Conservation (phyloP, 2,113 vertebrate genomes). For the Rhinichthys klamathensis region DNA sequence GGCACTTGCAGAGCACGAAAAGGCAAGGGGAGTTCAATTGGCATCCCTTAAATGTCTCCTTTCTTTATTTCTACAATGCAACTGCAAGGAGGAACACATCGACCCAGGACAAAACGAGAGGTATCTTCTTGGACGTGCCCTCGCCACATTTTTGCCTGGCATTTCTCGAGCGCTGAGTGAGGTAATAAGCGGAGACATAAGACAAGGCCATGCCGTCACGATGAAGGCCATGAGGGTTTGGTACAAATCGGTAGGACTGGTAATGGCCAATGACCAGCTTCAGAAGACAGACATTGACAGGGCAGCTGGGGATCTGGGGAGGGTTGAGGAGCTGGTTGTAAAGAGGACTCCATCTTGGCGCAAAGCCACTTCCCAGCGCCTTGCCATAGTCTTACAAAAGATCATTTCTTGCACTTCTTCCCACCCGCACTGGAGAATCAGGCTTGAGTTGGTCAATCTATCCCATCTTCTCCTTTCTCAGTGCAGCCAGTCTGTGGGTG, state of each 20-base stretch:
- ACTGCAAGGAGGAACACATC: constrained; percentile 77
- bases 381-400: constrained; percentile 81
- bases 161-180: constrained; percentile 79
- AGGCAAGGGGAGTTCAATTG: constrained; percentile 79
- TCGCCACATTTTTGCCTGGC: constrained; percentile 94
- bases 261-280: constrained; percentile 87
- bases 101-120: constrained; percentile 63
- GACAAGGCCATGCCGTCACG: constrained; percentile 83
- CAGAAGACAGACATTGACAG: constrained; percentile 54
- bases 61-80: constrained; percentile 81
- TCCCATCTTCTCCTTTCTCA: constrained; percentile 76
- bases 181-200: constrained; percentile 85
- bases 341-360: constrained; percentile 82
- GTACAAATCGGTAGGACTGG: constrained; percentile 74
- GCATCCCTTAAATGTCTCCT: constrained; percentile 84
- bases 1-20: constrained; percentile 83
- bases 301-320: constrained; percentile 62
- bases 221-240: constrained; percentile 83
- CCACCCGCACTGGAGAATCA: constrained; percentile 92
- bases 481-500: constrained; percentile 80
- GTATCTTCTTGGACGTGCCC: constrained; percentile 73
- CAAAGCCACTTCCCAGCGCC: constrained; percentile 77
- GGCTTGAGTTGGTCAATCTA: constrained; percentile 82
- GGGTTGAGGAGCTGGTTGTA: constrained; percentile 78
- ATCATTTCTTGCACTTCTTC: constrained; percentile 79